Conservation (phyloP, 2,113 vertebrate genomes). For the Anthoscopus minutus region DNA sequence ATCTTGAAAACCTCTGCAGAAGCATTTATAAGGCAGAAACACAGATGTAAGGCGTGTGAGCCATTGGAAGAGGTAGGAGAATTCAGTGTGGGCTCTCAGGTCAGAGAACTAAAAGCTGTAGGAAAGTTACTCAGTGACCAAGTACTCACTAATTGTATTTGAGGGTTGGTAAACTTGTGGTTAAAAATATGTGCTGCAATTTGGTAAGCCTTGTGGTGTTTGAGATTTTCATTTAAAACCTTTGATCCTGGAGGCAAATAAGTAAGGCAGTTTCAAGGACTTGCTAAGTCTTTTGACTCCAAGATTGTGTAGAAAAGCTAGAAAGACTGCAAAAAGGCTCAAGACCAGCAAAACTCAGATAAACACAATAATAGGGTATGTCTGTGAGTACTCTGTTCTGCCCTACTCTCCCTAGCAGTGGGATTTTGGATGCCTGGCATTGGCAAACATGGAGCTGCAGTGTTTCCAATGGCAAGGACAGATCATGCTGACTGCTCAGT, state of each 20-base stretch:
- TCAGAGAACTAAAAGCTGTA: background rate
- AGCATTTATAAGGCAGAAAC: background rate
- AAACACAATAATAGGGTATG: fast-evolving
- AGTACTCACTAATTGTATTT: background rate
- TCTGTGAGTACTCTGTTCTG: background rate
- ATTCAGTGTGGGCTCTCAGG: background rate
- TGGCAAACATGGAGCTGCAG: background rate
- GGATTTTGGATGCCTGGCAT: background rate
- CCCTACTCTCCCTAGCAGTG: background rate
- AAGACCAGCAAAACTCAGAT: background rate
- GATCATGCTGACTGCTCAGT: fast-evolving
- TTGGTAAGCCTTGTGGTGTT: fast-evolving
- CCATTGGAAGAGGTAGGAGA: background rate
- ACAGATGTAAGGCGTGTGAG: fast-evolving
- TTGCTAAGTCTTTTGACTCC: background rate
- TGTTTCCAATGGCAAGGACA: background rate
- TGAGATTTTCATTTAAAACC: background rate
- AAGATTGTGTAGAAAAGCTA: background rate
- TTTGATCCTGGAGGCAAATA: background rate
- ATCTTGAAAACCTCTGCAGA: background rate
- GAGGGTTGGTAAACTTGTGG: background rate
- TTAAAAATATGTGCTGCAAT: background rate
- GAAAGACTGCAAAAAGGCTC: background rate
- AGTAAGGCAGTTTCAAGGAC: background rate
- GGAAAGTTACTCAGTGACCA: background rate